phyloP scores from a whole-genome alignment of 2,888 invertebrate species.

The Trichacis sp. region DNA sequence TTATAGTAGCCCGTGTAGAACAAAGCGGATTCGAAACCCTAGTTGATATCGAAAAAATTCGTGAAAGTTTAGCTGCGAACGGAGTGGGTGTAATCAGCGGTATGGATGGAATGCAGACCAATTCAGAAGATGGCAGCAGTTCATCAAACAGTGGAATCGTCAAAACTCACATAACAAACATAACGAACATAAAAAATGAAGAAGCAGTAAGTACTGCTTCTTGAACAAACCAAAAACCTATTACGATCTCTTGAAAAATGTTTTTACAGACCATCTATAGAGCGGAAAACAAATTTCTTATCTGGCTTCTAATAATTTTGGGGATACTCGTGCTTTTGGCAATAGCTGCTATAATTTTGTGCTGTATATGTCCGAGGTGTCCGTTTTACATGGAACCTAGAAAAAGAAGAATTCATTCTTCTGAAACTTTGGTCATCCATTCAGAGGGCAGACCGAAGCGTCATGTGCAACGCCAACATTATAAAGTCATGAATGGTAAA shows the following conservation, averaged over 20 bases:
- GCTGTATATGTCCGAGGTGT: conserved; percentile 87
- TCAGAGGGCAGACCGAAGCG: conserved; percentile 59
- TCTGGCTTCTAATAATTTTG: conserved; percentile 84
- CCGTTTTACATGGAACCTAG: conserved; percentile 85
- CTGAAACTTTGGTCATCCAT: conserved; percentile 59
- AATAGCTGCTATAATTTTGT: conserved; percentile 79
- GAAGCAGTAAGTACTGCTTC: conserved; percentile 55
- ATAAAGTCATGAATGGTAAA: conserved; percentile 27
- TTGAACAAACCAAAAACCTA: too few species aligned
- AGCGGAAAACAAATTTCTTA: conserved; percentile 79
- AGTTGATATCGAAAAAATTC: conserved; percentile 65
- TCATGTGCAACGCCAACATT: conserved; percentile 57
- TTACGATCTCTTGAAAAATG: background rate
- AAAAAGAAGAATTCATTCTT: conserved; percentile 63
- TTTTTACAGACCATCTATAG: conserved; percentile 77
- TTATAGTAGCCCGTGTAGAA: conserved; percentile 64
- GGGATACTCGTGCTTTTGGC: conserved; percentile 81
- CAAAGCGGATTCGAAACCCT: conserved; percentile 58
- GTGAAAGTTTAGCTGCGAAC: conserved; percentile 60
- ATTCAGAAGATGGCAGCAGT: background rate
- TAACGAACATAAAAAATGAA: conserved; percentile 47
- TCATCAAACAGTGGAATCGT: conserved; percentile 11
- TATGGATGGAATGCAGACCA: conserved; percentile 37
- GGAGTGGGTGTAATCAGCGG: conserved; percentile 63
- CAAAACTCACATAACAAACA: conserved; percentile 24